Conservation (phyloP, 2,113 vertebrate genomes). For the Tor tambroides region DNA sequence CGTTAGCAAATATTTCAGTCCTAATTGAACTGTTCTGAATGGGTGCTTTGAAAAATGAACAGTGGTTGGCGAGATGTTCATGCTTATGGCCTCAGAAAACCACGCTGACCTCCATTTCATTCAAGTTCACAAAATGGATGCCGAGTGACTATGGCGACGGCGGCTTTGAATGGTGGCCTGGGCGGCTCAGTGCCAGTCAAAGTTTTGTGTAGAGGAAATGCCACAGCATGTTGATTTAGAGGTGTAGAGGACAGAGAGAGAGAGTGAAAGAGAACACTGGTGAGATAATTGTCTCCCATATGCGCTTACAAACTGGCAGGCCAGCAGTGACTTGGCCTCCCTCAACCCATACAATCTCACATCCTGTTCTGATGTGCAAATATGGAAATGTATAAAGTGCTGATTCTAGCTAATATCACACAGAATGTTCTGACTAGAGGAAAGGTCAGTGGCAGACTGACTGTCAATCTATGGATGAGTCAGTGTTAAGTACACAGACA, state of each 20-base stretch:
- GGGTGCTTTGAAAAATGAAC: not conserved
- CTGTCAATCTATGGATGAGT: constrained; percentile 25
- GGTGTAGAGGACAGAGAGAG: not conserved
- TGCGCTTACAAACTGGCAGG: constrained; percentile 4
- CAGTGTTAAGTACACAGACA: constrained; percentile 9
- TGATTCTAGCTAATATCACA: constrained; percentile 29
- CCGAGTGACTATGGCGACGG: not conserved
- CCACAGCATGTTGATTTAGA: constrained; percentile 20
- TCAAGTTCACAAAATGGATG: not conserved
- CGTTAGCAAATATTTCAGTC: not conserved
- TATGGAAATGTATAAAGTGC: constrained; percentile 37
- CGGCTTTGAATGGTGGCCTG: constrained; percentile 7
- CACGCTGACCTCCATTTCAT: not conserved
- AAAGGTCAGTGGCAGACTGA: constrained; percentile 34
- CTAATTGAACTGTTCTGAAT: not conserved
- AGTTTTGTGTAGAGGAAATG: not conserved
- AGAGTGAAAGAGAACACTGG: not conserved
- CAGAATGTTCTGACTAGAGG: constrained; percentile 29
- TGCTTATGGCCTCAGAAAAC: constrained; percentile 6
- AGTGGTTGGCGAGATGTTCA: not conserved
- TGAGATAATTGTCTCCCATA: not conserved
- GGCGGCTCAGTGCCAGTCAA: not conserved
- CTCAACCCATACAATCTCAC: not conserved
- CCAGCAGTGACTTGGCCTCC: not conserved
- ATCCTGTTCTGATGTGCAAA: constrained; percentile 14